Percentiles rank a stretch among this genome's conserved stretches.
These are phyloP conservation scores for Pangasius mekongensis DNA, from an alignment of 2,797 vertebrate genomes.

Conservation along the genomic window DNA sequence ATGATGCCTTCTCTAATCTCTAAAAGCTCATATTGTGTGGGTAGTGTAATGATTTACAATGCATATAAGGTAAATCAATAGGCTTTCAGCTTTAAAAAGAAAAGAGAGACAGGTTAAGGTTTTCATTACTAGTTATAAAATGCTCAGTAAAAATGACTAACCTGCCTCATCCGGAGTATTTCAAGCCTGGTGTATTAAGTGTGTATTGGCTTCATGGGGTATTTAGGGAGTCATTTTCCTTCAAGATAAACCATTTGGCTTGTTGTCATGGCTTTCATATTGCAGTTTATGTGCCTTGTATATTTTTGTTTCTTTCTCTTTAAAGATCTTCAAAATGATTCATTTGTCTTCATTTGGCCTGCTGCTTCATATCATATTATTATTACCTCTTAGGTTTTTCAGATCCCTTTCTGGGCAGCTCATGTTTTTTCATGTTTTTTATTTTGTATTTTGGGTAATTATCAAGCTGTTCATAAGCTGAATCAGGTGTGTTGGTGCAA, in stretches of 20 bases:
- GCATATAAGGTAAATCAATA: not conserved
- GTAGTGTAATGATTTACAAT: conserved; percentile 8
- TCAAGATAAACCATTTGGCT: not conserved
- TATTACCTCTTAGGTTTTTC: not conserved
- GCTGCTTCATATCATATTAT: not conserved
- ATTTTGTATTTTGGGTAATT: not conserved
- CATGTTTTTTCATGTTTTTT: not conserved
- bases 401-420: not conserved
- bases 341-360: not conserved
- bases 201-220: not conserved
- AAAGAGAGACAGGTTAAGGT: not conserved
- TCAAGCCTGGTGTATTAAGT: not conserved
- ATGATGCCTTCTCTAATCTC: conserved; percentile 5
- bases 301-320: not conserved
- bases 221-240: not conserved
- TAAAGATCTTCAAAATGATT: not conserved
- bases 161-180: not conserved
- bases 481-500: not conserved
- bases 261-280: not conserved
- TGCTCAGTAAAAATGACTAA: not conserved
- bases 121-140: not conserved
- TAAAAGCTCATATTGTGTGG: not conserved
- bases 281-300: not conserved
- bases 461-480: not conserved
- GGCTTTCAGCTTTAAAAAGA: not conserved